Evolutionary conservation across 2,113 vertebrate genomes (phyloP).

Genomic region (Tyrannus savana): DNA sequence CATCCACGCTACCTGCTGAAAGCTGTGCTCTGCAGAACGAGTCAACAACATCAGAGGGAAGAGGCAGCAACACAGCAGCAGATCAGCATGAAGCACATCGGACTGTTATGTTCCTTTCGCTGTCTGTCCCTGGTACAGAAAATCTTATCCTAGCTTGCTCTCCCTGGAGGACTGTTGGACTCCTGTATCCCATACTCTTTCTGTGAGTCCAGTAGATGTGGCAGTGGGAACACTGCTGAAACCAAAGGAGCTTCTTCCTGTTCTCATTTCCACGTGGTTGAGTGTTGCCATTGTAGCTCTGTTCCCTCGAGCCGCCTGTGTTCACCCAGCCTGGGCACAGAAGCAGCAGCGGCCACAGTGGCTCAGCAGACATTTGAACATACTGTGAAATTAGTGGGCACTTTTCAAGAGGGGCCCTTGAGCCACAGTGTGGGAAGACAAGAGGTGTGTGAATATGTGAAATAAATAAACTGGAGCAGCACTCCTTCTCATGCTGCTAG

Average conservation of each 20-base stretch:
- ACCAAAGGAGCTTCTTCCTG: background rate
- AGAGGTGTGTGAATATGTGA: background rate
- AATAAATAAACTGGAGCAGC: background rate
- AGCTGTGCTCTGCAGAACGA: background rate
- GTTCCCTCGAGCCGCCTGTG: accelerated
- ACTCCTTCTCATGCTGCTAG: background rate
- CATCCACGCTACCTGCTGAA: background rate
- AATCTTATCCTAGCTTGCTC: background rate
- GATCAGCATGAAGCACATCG: background rate
- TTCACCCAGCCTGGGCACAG: background rate
- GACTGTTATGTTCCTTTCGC: background rate
- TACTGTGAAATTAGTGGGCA: background rate
- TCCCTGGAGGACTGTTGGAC: background rate
- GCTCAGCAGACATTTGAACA: background rate
- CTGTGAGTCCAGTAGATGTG: background rate
- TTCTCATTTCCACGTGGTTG: accelerated
- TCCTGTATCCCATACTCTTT: background rate
- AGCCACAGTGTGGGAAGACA: background rate
- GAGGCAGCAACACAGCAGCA: background rate
- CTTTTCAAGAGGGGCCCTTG: background rate
- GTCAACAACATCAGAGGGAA: background rate
- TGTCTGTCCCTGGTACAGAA: background rate
- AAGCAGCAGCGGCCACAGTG: background rate
- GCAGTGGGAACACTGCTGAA: background rate
- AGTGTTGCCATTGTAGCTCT: accelerated